Conservation (phyloP, 1,140 invertebrate genomes). For the Nephotettix cincticeps region DNA sequence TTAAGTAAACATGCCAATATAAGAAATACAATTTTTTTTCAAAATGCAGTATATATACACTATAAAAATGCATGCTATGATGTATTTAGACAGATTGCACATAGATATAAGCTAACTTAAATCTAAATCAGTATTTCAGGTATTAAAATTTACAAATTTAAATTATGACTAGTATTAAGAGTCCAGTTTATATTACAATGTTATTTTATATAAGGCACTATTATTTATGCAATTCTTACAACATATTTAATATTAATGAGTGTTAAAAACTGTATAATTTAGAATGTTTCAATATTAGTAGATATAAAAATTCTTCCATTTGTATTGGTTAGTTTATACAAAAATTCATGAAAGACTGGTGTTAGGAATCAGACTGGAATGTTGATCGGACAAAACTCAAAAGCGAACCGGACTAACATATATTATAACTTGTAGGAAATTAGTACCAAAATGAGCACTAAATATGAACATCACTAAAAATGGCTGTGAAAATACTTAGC, state of each 20-base stretch:
- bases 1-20: not conserved
- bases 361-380: not conserved
- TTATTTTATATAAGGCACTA: not conserved
- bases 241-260: not conserved
- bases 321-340: not conserved
- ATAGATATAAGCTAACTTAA: not conserved
- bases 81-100: not conserved
- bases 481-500: conserved; percentile 12
- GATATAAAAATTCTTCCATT: not conserved
- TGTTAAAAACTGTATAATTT: not conserved
- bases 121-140: conserved; percentile 3
- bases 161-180: conserved; percentile 22
- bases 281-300: not conserved
- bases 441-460: not conserved
- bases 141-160: conserved; percentile 4
- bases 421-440: too few relatives aligned
- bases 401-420: not conserved
- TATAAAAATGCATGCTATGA: not conserved
- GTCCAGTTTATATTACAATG: not conserved
- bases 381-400: too few relatives aligned
- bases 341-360: not conserved
- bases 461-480: not conserved
- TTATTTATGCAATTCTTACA: not conserved
- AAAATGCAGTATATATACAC: not conserved
- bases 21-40: not conserved